Base-by-base conservation (phyloP, 2,797 vertebrate genomes). In the Anguilla anguilla region DNA sequence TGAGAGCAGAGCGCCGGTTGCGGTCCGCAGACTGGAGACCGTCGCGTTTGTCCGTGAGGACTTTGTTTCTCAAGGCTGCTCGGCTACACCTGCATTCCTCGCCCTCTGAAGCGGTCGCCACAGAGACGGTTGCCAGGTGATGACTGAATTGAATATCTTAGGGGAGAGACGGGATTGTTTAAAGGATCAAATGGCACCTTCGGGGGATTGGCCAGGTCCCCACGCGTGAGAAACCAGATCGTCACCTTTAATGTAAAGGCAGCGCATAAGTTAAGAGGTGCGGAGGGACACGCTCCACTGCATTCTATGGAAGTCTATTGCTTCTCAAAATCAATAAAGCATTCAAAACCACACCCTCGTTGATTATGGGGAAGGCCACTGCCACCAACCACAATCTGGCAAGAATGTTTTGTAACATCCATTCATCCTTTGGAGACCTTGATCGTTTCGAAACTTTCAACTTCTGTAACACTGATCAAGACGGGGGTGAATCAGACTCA, bases 141-240 rank as follows among this genome's bases (percentile, higher is more conserved):
- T 31, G 46, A 11, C 79, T 82, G 4, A 82, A 82, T 51, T n/a
- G 22, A 22, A 82, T 82, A 51, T 51, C 79, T 49, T 82, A 9
- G 43, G 77, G 46, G 46, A 46, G 51, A 49, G 6, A 82, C 22
- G 43, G 19, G 43, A 25, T n/a, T 82, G 79, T 82, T 82, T 25
- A 82, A 82, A 49, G 35, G 79, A 82, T 82, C 79, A 82, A 51
- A 51, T 82, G 46, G 25, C 79, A 51, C 79, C 79, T 51, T 49
- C 46, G 22, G 79, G 79, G 79, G 46, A 25, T 82, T 9, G 19
- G 46, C 43, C 22, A 10, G 19, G n/a, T 51, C 79, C 25, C 43
- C 46, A 5, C 25, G 74, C 6, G 13, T 22, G 79, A 51, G 19
- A 46, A 82, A 51, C 79, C 79, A n/a, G 79, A 43, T 82, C 22